Evolutionary conservation across 2,888 invertebrate genomes (phyloP).

Genomic region (Latrodectus hesperus): DNA sequence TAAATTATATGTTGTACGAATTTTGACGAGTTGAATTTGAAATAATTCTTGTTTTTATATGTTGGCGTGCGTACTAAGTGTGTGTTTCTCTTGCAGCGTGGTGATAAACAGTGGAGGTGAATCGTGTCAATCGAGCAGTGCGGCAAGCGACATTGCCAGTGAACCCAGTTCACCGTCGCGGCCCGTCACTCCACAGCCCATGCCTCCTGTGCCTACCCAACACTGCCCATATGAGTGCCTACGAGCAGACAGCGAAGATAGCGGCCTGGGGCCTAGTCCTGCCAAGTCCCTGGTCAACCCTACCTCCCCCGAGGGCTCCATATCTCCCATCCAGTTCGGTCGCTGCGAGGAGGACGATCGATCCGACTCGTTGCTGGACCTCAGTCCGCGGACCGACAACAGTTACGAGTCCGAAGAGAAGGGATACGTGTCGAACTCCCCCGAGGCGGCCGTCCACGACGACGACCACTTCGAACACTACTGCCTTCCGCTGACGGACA

Average conservation of each 20-base stretch:
- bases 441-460: background rate
- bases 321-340: constrained; percentile 55
- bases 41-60: no score
- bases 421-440: background rate
- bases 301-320: constrained; percentile 33
- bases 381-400: constrained; percentile 53
- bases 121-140: constrained; percentile 41
- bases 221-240: constrained; percentile 57
- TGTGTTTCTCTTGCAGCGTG: constrained; percentile 34
- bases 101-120: constrained; percentile 59
- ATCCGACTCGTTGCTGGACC: constrained; percentile 59
- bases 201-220: constrained; percentile 61
- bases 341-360: constrained; percentile 32
- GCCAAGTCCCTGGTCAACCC: constrained; percentile 49
- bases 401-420: constrained; percentile 50
- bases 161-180: constrained; percentile 66
- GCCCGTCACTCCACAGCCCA: constrained; percentile 63
- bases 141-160: constrained; percentile 30
- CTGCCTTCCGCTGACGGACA: constrained; percentile 7
- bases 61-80: background rate
- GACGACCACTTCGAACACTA: constrained; percentile 11
- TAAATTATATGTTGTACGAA: no score
- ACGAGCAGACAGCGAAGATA: constrained; percentile 63
- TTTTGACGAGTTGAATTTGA: no score
- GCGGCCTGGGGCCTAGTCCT: constrained; percentile 63